These are phyloP conservation scores for Pluvialis apricaria DNA, from an alignment of 2,113 vertebrate genomes.

Conservation along the genomic window DNA sequence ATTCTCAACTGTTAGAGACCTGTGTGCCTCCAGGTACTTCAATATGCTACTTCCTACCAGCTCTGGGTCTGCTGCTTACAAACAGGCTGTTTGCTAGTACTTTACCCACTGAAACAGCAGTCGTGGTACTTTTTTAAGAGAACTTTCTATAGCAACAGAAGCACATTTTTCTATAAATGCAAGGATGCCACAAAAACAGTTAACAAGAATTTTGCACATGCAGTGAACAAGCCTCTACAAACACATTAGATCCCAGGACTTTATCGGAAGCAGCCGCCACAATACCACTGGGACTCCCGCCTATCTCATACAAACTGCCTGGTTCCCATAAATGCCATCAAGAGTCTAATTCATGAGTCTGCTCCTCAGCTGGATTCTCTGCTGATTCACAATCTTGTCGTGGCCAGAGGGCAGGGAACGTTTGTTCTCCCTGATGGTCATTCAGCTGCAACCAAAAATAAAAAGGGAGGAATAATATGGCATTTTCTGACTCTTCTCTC, in stretches of 20 bases:
- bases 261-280: background rate
- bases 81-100: background rate
- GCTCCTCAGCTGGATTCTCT: background rate
- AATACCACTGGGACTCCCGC: background rate
- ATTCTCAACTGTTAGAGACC: background rate
- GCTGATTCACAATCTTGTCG: background rate
- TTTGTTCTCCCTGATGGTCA: background rate
- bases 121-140: background rate
- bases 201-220: background rate
- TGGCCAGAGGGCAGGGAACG: fast-evolving
- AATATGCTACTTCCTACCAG: background rate
- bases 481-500: background rate
- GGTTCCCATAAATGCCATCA: background rate
- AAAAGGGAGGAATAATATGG: background rate
- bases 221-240: background rate
- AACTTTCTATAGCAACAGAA: background rate
- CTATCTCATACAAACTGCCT: background rate
- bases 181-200: background rate
- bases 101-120: background rate
- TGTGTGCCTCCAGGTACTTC: background rate
- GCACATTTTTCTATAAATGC: background rate
- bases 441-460: background rate
- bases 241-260: background rate
- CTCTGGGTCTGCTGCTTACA: background rate
- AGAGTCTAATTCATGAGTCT: background rate